phyloP scores from a whole-genome alignment of 2,113 vertebrate species.

The Anoplopoma fimbria region DNA sequence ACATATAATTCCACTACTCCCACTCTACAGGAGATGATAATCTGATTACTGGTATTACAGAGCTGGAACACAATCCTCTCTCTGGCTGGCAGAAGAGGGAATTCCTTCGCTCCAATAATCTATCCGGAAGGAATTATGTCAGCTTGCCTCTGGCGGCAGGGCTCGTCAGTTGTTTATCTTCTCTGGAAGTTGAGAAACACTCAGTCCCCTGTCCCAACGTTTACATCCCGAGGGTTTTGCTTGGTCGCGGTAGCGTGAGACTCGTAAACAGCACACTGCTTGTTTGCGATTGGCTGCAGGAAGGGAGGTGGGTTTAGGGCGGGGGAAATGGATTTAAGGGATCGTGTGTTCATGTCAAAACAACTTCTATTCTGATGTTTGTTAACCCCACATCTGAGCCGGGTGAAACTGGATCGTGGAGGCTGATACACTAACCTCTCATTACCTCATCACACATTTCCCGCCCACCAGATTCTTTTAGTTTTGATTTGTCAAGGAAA shows the following conservation, averaged over 20 bases:
- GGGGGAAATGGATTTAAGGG: slow-evolving; percentile 44
- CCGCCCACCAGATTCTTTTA: neutral
- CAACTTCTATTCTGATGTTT: slow-evolving; percentile 62
- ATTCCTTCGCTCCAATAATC: slow-evolving; percentile 37
- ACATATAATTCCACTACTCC: slow-evolving; percentile 50
- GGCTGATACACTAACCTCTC: slow-evolving; percentile 22
- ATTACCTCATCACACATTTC: slow-evolving; percentile 15
- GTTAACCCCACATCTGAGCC: slow-evolving; percentile 34
- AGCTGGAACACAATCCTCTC: slow-evolving; percentile 22
- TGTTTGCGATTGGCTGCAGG: slow-evolving; percentile 59
- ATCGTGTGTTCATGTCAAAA: slow-evolving; percentile 56
- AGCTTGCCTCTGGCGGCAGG: slow-evolving; percentile 1
- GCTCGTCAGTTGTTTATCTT: slow-evolving; percentile 55
- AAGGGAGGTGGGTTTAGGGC: slow-evolving; percentile 60
- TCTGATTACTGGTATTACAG: slow-evolving; percentile 65
- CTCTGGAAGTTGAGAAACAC: slow-evolving; percentile 61
- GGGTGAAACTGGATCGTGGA: slow-evolving; percentile 50
- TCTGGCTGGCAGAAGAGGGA: slow-evolving; percentile 28
- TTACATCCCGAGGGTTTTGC: slow-evolving; percentile 34
- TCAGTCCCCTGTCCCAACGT: slow-evolving; percentile 47
- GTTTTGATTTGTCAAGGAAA: neutral
- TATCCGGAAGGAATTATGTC: slow-evolving; percentile 7
- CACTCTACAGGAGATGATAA: slow-evolving; percentile 54
- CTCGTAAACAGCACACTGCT: slow-evolving; percentile 56
- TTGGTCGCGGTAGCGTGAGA: slow-evolving; percentile 47